These are phyloP conservation scores for Sander lucioperca DNA, from an alignment of 2,113 vertebrate species.

Conservation along the genomic window DNA sequence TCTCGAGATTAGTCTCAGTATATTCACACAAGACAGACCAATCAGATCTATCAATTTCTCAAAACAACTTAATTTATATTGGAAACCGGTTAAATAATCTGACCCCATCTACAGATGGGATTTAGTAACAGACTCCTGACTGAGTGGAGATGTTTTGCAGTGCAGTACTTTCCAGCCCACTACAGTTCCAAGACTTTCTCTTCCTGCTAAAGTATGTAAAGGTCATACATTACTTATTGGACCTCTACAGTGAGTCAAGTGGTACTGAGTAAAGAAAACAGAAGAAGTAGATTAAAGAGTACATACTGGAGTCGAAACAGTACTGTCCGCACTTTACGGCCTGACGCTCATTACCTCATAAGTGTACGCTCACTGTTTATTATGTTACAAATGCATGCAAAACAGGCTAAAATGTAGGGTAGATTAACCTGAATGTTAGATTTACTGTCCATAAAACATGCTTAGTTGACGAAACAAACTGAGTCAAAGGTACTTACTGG, in stretches of 20 bases:
- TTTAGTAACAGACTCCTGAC: conserved; percentile 12
- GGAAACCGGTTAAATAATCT: neutral
- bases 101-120: neutral
- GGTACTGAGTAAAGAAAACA: neutral
- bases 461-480: neutral
- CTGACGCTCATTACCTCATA: neutral
- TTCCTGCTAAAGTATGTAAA: conserved; percentile 48
- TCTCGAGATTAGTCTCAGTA: neutral
- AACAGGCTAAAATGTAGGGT: neutral
- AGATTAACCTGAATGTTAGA: neutral
- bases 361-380: neutral
- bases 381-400: neutral
- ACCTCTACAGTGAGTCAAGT: conserved; percentile 44
- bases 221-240: conserved; percentile 60
- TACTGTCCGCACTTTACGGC: no score
- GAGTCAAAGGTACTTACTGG: neutral
- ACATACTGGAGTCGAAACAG: conserved; percentile 7
- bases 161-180: conserved; percentile 38
- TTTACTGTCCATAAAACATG: neutral
- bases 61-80: neutral
- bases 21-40: neutral
- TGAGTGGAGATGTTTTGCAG: conserved; percentile 32
- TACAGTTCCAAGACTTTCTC: conserved; percentile 28
- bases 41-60: neutral
- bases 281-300: neutral